A percentile compares a stretch with the other conserved stretches of the same genome.
Conservation (phyloP, 2,113 vertebrate genomes). For the Montifringilla adamsi region DNA sequence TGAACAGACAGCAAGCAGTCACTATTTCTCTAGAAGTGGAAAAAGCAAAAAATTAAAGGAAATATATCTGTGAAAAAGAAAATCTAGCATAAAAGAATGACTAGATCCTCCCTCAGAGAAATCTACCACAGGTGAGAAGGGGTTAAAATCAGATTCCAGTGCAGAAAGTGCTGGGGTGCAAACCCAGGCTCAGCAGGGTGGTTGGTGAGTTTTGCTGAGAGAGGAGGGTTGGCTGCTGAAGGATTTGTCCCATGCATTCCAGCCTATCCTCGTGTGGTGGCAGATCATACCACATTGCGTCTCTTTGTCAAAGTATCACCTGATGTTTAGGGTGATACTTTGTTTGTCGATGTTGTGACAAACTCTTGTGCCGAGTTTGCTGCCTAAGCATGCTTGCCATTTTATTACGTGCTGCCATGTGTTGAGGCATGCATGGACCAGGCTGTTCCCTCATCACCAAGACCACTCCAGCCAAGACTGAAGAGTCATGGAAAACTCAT, state of each 20-base stretch:
- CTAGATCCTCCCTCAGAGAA: neutral
- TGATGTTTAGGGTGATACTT: neutral
- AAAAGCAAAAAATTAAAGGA: neutral
- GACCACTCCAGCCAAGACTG: too few relatives aligned
- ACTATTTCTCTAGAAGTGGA: neutral
- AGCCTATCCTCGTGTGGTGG: neutral
- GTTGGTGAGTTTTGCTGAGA: neutral
- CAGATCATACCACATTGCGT: neutral
- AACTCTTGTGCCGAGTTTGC: neutral
- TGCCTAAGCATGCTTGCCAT: neutral
- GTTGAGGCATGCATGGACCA: neutral
- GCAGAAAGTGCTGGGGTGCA: rapidly evolving
- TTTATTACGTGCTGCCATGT: rapidly evolving
- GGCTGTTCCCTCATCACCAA: neutral
- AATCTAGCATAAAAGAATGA: neutral
- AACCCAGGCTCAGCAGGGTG: neutral
- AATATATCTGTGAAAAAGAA: neutral
- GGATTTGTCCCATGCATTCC: neutral
- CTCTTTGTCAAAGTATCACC: neutral
- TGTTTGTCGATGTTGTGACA: neutral
- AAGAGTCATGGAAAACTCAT: neutral
- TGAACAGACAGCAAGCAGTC: neutral
- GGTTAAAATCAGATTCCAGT: neutral
- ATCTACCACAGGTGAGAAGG: rapidly evolving
- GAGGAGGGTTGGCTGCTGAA: neutral